Base-by-base conservation (phyloP, 2,797 vertebrate genomes). In the Micromesistius poutassou region DNA sequence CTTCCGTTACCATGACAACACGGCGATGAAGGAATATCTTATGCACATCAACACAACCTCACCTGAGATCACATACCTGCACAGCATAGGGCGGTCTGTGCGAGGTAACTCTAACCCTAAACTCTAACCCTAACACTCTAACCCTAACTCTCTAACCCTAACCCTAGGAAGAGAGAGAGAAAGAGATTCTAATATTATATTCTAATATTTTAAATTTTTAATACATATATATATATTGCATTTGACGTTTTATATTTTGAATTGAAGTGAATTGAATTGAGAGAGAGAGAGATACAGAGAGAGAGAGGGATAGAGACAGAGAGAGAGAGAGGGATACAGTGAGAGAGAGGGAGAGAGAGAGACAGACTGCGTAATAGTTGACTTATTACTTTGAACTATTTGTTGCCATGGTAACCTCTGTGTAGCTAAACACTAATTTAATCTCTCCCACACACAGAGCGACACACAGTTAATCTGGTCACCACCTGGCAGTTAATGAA, bases 51-150 rank as follows among this genome's bases (percentile, higher is more conserved):
- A 3, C 66, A 4, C 73, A 36, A 78, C 83, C 71, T 83, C 90
- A 78, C 85, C 84, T 0, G 79, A 90, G 82, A 86, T 93, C 76
- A 75, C 89, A 9, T 84, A 93, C 83, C 81, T 93, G 86, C 91
- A 93, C 91, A 91, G 89, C 88, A 91, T 93, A 78, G 91, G 91
- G n/a, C 81, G 25, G 22, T 91, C 91, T 0, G 88, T 90, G 77
- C 81, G 30, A 89, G 91, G 91, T 92, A 84, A 78, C 2, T 0
- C 42, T 30, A 12, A 30, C 42, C 46, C 30, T 55, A 30, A 35
- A 42, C 40, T 12, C 13, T 42, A 16, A 42, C 40, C 40, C 13
- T 42, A 42, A 42, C 40, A 0, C 10, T 42, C 40, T 3, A 16
- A 42, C 40, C 3, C 40, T 42, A 35, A 42, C 40, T 14, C 10